Percentiles rank a stretch among this genome's conserved stretches.
phyloP scores from a whole-genome alignment of 2,113 vertebrate species.

The Elachura formosa region DNA sequence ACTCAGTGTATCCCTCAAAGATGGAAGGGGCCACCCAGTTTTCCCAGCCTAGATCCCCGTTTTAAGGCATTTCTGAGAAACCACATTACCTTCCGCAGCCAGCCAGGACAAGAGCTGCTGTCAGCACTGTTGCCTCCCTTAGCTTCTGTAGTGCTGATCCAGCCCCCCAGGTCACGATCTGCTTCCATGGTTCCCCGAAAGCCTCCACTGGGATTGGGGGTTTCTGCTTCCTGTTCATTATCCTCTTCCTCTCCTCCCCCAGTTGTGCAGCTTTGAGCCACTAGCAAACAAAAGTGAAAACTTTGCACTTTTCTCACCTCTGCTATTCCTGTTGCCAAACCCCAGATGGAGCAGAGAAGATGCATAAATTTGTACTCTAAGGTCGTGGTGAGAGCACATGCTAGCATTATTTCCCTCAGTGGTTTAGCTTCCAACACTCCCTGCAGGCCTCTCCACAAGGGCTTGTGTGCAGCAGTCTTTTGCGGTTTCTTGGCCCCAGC shows the following conservation, averaged over 20 bases:
- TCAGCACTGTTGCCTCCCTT: conserved; percentile 72
- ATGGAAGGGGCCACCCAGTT: background rate
- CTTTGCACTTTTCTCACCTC: background rate
- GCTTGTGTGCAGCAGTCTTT: background rate
- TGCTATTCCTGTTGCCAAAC: background rate
- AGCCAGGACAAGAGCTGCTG: conserved; percentile 92
- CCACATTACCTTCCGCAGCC: conserved; percentile 86
- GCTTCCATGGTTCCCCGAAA: conserved; percentile 93
- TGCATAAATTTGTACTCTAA: background rate
- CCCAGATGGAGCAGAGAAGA: background rate
- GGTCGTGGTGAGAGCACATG: rapidly evolving
- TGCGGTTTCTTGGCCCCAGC: background rate
- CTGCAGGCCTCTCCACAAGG: background rate
- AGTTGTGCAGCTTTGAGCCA: conserved; percentile 79
- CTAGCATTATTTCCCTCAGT: background rate
- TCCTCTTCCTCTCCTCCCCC: conserved; percentile 82
- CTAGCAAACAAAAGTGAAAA: conserved; percentile 61
- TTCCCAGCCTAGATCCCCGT: background rate
- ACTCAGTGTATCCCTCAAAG: background rate
- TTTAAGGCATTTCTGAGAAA: background rate
- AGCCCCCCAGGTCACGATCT: conserved; percentile 78
- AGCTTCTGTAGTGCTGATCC: conserved; percentile 78
- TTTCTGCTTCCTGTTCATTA: conserved; percentile 79
- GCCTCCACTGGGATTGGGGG: conserved; percentile 80
- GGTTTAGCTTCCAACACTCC: background rate